These are phyloP conservation scores for Dexiosoma caninum DNA, from an alignment of 2,888 invertebrate species.

Conservation along the genomic window DNA sequence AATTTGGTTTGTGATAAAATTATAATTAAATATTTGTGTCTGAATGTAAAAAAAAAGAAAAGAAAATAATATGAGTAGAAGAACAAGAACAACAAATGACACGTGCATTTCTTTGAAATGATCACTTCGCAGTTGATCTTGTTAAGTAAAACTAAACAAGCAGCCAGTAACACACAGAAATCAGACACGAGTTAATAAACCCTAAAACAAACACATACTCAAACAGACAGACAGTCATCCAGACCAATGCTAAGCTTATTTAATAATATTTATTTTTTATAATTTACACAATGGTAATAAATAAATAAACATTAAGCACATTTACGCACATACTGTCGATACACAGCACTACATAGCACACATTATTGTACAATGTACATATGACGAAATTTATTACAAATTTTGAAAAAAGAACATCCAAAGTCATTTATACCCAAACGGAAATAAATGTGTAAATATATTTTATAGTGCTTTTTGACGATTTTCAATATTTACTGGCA, in stretches of 20 bases:
- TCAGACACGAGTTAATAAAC: conserved; percentile 58
- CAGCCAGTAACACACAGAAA: conserved; percentile 1
- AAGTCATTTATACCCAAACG: conserved; percentile 17
- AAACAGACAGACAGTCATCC: neutral
- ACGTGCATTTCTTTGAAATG: conserved; percentile 44
- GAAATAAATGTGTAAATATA: conserved; percentile 52
- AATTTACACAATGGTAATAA: conserved; percentile 50
- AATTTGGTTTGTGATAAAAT: neutral
- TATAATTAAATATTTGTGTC: conserved; percentile 33
- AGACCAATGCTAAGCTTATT: conserved; percentile 60
- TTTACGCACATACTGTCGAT: neutral
- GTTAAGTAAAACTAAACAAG: neutral
- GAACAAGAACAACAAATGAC: conserved; percentile 26
- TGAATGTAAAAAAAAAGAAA: neutral
- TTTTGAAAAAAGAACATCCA: neutral
- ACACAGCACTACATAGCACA: neutral
- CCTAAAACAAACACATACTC: neutral
- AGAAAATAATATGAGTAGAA: neutral
- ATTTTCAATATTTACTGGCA: neutral
- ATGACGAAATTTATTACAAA: too few species aligned
- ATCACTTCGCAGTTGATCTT: conserved; percentile 12
- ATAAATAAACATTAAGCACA: conserved; percentile 47
- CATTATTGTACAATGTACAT: neutral
- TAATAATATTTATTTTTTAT: conserved; percentile 36
- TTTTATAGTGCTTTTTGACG: conserved; percentile 26